Conservation (phyloP, 2,113 vertebrate species). For the Ochotona princeps region DNA sequence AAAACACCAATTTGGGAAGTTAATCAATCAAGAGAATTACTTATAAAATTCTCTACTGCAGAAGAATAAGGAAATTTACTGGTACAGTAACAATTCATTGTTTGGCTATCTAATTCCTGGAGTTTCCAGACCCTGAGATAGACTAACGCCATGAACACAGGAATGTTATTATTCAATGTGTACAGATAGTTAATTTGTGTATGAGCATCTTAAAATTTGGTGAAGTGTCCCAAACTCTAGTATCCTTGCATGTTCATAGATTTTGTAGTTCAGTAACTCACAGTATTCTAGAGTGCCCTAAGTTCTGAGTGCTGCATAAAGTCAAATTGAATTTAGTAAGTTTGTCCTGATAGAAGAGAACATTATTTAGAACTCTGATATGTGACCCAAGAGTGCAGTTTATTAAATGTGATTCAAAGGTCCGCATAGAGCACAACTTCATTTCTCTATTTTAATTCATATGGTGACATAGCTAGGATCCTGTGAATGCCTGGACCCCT, state of each 20-base stretch:
- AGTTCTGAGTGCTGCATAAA: slow-evolving; percentile 80
- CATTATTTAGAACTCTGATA: slow-evolving; percentile 85
- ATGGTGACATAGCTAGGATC: slow-evolving; percentile 80
- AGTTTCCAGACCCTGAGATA: background rate
- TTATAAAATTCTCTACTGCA: background rate
- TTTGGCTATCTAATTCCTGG: slow-evolving; percentile 13
- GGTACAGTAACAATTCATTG: background rate
- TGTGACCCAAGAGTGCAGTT: slow-evolving; percentile 82
- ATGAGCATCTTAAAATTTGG: background rate
- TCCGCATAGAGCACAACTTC: slow-evolving; percentile 82
- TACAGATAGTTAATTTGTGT: slow-evolving; percentile 4
- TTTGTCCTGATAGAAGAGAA: slow-evolving; percentile 81
- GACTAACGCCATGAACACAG: background rate
- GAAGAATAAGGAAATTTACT: background rate
- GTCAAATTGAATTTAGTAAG: slow-evolving; percentile 80
- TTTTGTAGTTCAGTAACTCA: slow-evolving; percentile 59
- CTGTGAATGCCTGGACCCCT: slow-evolving; percentile 80
- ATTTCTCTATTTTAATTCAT: slow-evolving; percentile 86
- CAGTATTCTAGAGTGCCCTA: slow-evolving; percentile 72
- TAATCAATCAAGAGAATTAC: slow-evolving; percentile 4
- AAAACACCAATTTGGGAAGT: background rate
- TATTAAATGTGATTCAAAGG: slow-evolving; percentile 84
- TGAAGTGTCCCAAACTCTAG: background rate
- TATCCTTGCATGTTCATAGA: slow-evolving; percentile 27
- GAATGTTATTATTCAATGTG: background rate